Evolutionary conservation across 2,797 vertebrate species (phyloP).

Genomic region (Sebastolobus altivelis): DNA sequence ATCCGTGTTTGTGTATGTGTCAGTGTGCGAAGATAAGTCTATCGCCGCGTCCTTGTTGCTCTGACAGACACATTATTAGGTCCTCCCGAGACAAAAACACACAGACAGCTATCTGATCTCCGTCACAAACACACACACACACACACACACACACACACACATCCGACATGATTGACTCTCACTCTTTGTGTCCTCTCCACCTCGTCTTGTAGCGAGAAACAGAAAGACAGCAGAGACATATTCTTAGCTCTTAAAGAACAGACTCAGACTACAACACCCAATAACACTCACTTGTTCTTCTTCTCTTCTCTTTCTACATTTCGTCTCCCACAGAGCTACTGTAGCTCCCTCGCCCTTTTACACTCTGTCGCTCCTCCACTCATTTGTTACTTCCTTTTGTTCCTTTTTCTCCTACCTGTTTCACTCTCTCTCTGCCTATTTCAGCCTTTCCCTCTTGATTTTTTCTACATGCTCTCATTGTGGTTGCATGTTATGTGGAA

Average conservation of each 20-base stretch:
- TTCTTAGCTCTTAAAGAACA: slow-evolving; percentile 54
- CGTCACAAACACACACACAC: slow-evolving; percentile 31
- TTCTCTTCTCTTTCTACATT: slow-evolving; percentile 3
- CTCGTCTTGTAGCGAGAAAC: slow-evolving; percentile 30
- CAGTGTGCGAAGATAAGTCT: slow-evolving; percentile 53
- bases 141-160: slow-evolving; percentile 41
- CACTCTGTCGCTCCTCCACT: neutral
- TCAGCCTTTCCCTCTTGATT: neutral
- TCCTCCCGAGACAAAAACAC: slow-evolving; percentile 55
- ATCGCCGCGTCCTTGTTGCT: slow-evolving; percentile 62
- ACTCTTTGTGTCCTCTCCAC: slow-evolving; percentile 47
- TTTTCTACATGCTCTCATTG: slow-evolving; percentile 1
- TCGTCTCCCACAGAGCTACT: neutral
- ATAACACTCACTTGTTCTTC: slow-evolving; percentile 17
- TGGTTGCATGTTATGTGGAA: slow-evolving; percentile 2
- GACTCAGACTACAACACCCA: slow-evolving; percentile 25
- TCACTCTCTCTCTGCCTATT: slow-evolving; percentile 16
- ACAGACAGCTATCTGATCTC: slow-evolving; percentile 55
- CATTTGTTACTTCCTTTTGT: slow-evolving; percentile 21
- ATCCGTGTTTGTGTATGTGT: slow-evolving; percentile 27
- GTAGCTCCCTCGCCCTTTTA: slow-evolving; percentile 12
- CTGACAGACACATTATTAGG: slow-evolving; percentile 67
- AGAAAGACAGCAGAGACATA: slow-evolving; percentile 22
- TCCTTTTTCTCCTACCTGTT: slow-evolving; percentile 19
- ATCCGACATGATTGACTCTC: slow-evolving; percentile 55